These are phyloP conservation scores for Nematostella vectensis DNA, from an alignment of 92 coral and sea anemone genomes.

Conservation along the genomic window DNA sequence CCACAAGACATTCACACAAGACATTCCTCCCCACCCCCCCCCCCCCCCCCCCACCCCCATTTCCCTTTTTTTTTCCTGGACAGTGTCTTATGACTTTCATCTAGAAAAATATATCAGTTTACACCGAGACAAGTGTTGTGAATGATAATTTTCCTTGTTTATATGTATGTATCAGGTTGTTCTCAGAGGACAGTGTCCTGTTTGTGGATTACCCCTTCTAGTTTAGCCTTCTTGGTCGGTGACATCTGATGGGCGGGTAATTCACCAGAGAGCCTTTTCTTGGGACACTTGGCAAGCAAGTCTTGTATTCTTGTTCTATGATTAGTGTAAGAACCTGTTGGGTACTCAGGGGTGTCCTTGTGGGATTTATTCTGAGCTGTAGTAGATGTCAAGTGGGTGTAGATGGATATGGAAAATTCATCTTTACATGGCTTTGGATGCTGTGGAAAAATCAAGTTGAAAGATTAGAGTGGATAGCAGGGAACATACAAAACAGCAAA, in stretches of 20 bases:
- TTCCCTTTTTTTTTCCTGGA: too few relatives aligned
- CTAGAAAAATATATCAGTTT: too few relatives aligned
- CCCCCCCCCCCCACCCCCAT: too few relatives aligned
- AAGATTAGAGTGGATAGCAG: neutral
- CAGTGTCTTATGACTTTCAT: too few relatives aligned
- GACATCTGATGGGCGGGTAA: slow-evolving; percentile 12
- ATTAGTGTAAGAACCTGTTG: too few relatives aligned
- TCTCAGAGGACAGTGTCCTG: too few relatives aligned
- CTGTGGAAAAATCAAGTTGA: slow-evolving; percentile 1
- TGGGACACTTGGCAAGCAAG: neutral
- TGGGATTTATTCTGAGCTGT: neutral
- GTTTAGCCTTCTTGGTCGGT: slow-evolving; percentile 37
- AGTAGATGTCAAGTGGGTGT: neutral
- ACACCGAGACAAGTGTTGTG: slow-evolving; percentile 1
- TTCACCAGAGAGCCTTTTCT: slow-evolving; percentile 4
- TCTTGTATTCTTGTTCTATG: slow-evolving; percentile 17
- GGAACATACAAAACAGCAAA: neutral
- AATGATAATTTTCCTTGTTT: too few relatives aligned
- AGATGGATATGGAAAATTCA: slow-evolving; percentile 10
- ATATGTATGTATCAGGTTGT: too few relatives aligned
- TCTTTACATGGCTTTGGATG: slow-evolving; percentile 14
- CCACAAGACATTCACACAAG: too few relatives aligned
- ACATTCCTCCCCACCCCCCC: too few relatives aligned
- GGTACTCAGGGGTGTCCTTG: slow-evolving; percentile 16
- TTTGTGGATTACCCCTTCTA: too few relatives aligned